These are phyloP conservation scores for Apamea anceps DNA, from an alignment of 2,888 invertebrate species.

Conservation along the genomic window DNA sequence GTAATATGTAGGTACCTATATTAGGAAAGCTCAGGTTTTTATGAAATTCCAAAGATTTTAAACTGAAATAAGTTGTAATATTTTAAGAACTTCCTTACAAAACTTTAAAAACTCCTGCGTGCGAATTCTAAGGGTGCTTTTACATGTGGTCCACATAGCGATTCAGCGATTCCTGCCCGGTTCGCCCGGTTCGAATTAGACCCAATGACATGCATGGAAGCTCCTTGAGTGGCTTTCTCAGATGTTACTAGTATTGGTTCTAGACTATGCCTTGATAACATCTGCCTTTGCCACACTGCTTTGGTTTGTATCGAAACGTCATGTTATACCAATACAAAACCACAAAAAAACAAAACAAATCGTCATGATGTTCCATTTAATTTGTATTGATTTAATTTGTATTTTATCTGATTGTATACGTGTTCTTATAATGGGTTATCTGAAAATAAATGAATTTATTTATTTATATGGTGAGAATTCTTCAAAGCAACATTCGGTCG, in stretches of 20 bases:
- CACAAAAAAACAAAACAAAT: no score
- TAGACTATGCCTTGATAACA: neutral
- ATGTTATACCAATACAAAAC: neutral
- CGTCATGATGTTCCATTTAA: no score
- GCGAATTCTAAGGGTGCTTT: neutral
- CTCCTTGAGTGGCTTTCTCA: constrained; percentile 3
- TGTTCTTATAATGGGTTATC: no score
- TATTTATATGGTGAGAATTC: neutral
- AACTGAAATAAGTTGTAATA: neutral
- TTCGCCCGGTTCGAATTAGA: constrained; percentile 22
- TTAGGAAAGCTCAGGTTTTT: neutral
- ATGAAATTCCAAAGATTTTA: neutral
- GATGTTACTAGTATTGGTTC: neutral
- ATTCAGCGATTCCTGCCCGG: constrained; percentile 4
- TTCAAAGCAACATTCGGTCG: neutral
- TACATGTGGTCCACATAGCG: neutral
- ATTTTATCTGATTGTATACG: no score
- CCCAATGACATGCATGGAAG: neutral
- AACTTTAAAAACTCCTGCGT: constrained; percentile 1
- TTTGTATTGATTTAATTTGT: no score
- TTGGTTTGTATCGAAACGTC: neutral
- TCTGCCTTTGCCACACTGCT: neutral
- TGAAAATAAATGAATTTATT: no score
- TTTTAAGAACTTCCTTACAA: neutral
- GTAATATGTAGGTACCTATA: neutral